Conservation (phyloP, 2,797 vertebrate genomes). For the Spea hammondii region DNA sequence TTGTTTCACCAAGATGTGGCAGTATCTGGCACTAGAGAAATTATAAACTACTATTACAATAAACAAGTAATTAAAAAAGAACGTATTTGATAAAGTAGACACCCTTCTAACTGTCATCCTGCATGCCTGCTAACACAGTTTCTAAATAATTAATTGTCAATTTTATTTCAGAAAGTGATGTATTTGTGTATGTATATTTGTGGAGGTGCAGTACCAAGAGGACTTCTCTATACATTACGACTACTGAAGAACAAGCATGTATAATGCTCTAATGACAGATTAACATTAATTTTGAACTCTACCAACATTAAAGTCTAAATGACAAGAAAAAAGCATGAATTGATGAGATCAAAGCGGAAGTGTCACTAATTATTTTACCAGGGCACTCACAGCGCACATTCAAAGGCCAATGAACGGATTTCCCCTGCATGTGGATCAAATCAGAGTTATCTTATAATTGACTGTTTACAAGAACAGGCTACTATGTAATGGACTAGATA, state of each 20-base stretch:
- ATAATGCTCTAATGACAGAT: slow-evolving; percentile 62
- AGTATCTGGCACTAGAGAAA: too few relatives aligned
- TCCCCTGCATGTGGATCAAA: slow-evolving; percentile 96
- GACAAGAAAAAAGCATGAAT: slow-evolving; percentile 75
- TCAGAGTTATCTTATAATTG: slow-evolving; percentile 97
- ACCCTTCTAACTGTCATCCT: too few relatives aligned
- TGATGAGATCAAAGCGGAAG: slow-evolving; percentile 81
- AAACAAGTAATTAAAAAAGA: too few relatives aligned
- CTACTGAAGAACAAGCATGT: slow-evolving; percentile 61
- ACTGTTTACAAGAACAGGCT: slow-evolving; percentile 95
- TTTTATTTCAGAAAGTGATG: too few relatives aligned
- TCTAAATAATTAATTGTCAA: too few relatives aligned
- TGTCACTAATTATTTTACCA: slow-evolving; percentile 82
- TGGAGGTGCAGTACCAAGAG: not conserved
- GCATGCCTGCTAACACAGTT: too few relatives aligned
- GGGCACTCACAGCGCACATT: slow-evolving; percentile 73
- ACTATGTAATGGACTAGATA: slow-evolving; percentile 96
- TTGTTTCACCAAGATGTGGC: too few relatives aligned
- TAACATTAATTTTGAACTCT: slow-evolving; percentile 67
- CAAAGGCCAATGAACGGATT: slow-evolving; percentile 78
- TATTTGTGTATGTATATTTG: not conserved
- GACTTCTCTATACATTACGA: slow-evolving; percentile 4
- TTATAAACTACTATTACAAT: too few relatives aligned
- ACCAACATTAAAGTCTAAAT: slow-evolving; percentile 74
- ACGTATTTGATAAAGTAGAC: too few relatives aligned